phyloP scores from a whole-genome alignment of 2,797 vertebrate species.

The Sebastes hopkinsi region DNA sequence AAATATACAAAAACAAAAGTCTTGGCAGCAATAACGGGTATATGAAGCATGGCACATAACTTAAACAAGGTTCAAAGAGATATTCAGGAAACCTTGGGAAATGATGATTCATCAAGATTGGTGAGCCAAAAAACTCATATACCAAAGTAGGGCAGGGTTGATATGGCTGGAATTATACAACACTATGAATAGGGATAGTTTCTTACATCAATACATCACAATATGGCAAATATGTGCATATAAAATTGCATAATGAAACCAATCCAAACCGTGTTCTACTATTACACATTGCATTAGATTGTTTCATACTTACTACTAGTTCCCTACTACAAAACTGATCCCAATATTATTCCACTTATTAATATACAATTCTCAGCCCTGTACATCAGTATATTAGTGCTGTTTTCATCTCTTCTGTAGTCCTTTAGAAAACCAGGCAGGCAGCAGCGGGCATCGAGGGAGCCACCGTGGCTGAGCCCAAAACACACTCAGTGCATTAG shows the following conservation, averaged over 20 bases:
- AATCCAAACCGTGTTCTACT: background rate
- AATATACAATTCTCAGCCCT: background rate
- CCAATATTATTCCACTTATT: background rate
- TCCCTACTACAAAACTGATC: background rate
- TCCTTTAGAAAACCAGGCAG: conserved; percentile 11
- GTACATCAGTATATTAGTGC: background rate
- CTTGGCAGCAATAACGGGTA: background rate
- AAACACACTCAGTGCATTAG: conserved; percentile 69
- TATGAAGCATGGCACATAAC: background rate
- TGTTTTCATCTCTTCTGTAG: conserved; percentile 10
- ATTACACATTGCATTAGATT: background rate
- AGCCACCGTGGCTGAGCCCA: conserved; percentile 25
- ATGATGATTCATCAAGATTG: background rate
- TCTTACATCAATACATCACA: background rate
- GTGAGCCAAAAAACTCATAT: background rate
- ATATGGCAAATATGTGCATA: background rate
- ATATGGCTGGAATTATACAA: background rate
- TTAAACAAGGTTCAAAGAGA: background rate
- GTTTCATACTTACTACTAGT: background rate
- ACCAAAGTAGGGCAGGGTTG: background rate
- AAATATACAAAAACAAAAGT: background rate
- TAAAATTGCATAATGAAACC: background rate
- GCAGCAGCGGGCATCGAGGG: conserved; percentile 14
- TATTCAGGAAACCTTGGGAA: background rate
- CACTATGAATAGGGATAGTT: background rate